phyloP scores from a whole-genome alignment of 2,888 invertebrate genomes.

The Drosophila meridiana region DNA sequence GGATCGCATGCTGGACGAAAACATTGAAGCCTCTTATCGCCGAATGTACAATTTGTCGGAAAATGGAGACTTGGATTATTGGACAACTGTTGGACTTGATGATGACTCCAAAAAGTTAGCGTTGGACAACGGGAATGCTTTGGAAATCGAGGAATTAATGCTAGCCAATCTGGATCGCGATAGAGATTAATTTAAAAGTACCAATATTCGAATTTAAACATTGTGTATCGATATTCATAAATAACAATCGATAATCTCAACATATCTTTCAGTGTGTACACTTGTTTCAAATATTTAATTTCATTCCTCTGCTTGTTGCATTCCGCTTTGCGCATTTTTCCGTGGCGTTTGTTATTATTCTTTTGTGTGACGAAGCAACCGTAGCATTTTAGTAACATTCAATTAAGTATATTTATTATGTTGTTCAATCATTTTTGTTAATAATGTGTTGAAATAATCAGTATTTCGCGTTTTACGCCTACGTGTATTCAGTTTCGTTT shows the following conservation, averaged over 20 bases:
- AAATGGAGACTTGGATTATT: slow-evolving; percentile 45
- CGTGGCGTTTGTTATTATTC: slow-evolving; percentile 60
- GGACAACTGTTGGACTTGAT: slow-evolving; percentile 69
- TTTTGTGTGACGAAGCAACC: slow-evolving; percentile 45
- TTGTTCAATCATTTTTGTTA: slow-evolving; percentile 35
- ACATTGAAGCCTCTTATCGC: slow-evolving; percentile 81
- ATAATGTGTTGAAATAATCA: slow-evolving; percentile 47
- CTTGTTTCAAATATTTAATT: background rate
- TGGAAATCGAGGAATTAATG: slow-evolving; percentile 51
- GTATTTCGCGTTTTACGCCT: slow-evolving; percentile 47
- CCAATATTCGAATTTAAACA: slow-evolving; percentile 3
- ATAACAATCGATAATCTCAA: slow-evolving; percentile 17
- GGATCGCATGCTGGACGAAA: slow-evolving; percentile 82
- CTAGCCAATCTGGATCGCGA: slow-evolving; percentile 39
- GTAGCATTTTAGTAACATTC: slow-evolving; percentile 40
- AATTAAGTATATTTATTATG: slow-evolving; percentile 30
- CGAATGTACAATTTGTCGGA: slow-evolving; percentile 68
- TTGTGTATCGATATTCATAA: background rate
- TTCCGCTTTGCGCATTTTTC: slow-evolving; percentile 58
- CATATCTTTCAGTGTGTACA: slow-evolving; percentile 41
- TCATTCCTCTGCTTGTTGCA: slow-evolving; percentile 62
- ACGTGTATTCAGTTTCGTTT: slow-evolving; percentile 45
- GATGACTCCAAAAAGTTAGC: slow-evolving; percentile 81
- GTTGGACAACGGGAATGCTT: slow-evolving; percentile 47
- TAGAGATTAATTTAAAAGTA: slow-evolving; percentile 3